These are phyloP conservation scores for Megaustenia siamemsis DNA, from an alignment of 2,888 invertebrate species.

Conservation along the genomic window DNA sequence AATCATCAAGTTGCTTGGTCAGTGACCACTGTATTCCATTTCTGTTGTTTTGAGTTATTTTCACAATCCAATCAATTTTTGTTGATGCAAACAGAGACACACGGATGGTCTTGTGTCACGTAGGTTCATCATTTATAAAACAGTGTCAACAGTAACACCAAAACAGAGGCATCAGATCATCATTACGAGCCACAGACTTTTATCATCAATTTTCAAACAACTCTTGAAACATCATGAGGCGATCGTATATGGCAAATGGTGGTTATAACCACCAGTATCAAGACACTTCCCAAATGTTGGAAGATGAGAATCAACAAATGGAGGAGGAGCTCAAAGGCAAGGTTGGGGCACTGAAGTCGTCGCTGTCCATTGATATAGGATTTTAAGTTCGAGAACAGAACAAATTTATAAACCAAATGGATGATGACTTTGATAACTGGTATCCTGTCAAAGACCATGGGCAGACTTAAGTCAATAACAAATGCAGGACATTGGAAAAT, in stretches of 20 bases:
- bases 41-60: too few relatives aligned
- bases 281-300: slow-evolving; percentile 82
- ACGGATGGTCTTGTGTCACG: too few relatives aligned
- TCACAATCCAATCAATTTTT: too few relatives aligned
- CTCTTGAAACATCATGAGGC: too few relatives aligned
- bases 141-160: too few relatives aligned
- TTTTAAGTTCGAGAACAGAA: slow-evolving; percentile 96
- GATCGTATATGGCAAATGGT: slow-evolving; percentile 33
- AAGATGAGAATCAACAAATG: slow-evolving; percentile 94
- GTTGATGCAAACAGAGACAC: too few relatives aligned
- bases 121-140: too few relatives aligned
- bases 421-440: slow-evolving; percentile 84
- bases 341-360: slow-evolving; percentile 92
- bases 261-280: slow-evolving; percentile 57
- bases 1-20: too few relatives aligned
- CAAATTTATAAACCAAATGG: slow-evolving; percentile 89
- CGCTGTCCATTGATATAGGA: slow-evolving; percentile 86
- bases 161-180: too few relatives aligned
- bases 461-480: slow-evolving; percentile 88
- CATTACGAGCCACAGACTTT: too few relatives aligned
- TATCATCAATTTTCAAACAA: too few relatives aligned
- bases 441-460: slow-evolving; percentile 91
- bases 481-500: slow-evolving; percentile 92
- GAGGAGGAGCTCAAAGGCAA: slow-evolving; percentile 93
- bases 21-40: too few relatives aligned